phyloP scores from a whole-genome alignment of 1,140 invertebrate genomes.

The Macrobrachium nipponense region DNA sequence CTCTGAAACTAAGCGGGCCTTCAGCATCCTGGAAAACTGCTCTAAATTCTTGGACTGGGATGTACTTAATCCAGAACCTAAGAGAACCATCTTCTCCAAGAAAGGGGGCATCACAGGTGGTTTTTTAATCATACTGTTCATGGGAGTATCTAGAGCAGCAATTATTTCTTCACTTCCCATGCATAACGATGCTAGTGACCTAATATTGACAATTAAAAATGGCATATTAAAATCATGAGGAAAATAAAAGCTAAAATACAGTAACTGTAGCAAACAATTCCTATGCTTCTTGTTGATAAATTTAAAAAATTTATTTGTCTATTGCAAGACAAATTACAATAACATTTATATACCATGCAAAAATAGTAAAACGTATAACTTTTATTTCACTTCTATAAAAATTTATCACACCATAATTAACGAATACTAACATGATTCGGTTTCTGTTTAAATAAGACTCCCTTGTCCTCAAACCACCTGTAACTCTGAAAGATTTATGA shows the following conservation, averaged over 20 bases:
- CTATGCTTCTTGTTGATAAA: no score
- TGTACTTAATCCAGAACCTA: slow-evolving; percentile 23
- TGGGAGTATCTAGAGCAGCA: slow-evolving; percentile 28
- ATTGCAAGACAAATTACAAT: no score
- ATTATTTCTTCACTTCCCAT: slow-evolving; percentile 5
- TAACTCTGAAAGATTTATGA: no score
- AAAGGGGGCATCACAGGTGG: neutral
- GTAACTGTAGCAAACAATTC: neutral
- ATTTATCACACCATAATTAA: no score
- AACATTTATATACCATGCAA: no score
- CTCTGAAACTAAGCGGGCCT: slow-evolving; percentile 1
- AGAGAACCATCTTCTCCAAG: slow-evolving; percentile 34
- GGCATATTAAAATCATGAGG: neutral
- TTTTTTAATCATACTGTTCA: neutral
- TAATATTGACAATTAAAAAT: neutral
- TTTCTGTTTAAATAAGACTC: no score
- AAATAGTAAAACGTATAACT: no score
- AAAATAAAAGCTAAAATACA: neutral
- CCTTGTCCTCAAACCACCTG: no score
- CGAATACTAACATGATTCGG: no score
- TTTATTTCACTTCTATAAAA: no score
- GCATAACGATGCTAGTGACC: slow-evolving; percentile 15
- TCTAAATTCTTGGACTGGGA: slow-evolving; percentile 29
- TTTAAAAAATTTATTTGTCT: no score
- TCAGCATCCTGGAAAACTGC: slow-evolving; percentile 7